Evolutionary conservation across 2,797 vertebrate species (phyloP).

Genomic region (Chiroxiphia lanceolata): DNA sequence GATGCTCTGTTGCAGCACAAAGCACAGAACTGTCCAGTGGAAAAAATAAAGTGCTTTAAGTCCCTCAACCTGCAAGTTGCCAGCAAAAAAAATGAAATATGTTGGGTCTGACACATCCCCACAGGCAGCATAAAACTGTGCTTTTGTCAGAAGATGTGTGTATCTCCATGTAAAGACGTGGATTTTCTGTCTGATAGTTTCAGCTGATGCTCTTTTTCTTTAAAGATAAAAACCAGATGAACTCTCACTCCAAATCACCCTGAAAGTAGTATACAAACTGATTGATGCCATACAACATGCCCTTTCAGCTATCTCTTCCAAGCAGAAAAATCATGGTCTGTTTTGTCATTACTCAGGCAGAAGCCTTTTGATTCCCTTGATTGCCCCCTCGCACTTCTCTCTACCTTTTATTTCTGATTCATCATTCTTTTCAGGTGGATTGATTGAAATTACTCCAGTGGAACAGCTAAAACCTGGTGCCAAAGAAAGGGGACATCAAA

Average conservation of each 20-base stretch:
- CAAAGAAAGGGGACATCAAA: background rate
- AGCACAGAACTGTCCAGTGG: accelerated
- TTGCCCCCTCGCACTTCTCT: background rate
- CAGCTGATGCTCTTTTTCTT: background rate
- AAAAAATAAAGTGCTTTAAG: background rate
- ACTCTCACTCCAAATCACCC: background rate
- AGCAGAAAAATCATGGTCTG: background rate
- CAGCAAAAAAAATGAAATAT: background rate
- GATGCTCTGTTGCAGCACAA: background rate
- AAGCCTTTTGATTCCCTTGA: background rate
- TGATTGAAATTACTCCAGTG: background rate
- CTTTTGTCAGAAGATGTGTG: background rate
- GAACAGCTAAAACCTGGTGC: background rate
- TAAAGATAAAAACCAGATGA: background rate
- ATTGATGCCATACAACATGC: background rate
- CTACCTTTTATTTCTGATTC: background rate
- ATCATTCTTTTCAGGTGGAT: background rate
- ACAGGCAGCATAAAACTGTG: background rate
- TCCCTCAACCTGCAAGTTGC: background rate
- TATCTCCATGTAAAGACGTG: background rate
- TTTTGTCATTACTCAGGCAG: background rate
- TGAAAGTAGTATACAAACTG: background rate
- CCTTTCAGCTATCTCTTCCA: background rate
- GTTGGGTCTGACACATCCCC: background rate
- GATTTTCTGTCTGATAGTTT: background rate